Evolutionary conservation across 1,140 invertebrate genomes (phyloP).

Genomic region (Drosophila tristis): DNA sequence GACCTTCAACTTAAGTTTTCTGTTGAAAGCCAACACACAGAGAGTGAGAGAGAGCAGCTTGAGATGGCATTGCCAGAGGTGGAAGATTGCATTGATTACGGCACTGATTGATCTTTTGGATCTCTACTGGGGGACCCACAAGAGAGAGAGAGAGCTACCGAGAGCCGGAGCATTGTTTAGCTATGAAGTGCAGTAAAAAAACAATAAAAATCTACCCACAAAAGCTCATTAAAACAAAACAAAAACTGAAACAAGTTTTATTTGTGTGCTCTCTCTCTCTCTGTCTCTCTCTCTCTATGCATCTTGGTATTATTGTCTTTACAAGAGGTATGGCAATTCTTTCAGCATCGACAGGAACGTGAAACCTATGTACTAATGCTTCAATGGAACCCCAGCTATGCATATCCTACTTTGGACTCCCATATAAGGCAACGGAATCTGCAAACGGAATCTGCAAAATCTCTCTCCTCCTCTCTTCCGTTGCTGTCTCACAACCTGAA

Average conservation of each 20-base stretch:
- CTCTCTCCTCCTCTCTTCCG: conserved; percentile 26
- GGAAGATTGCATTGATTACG: conserved; percentile 19
- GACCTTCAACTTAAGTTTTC: conserved; percentile 66
- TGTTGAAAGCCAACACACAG: conserved; percentile 15
- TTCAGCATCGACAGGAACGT: no score
- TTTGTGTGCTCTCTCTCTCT: conserved; percentile 8
- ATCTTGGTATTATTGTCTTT: no score
- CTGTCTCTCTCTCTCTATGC: no score
- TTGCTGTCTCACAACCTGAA: conserved; percentile 21
- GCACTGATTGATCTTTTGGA: conserved; percentile 25
- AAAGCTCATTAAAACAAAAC: conserved; percentile 44
- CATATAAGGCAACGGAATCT: no score
- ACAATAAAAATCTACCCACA: conserved; percentile 18
- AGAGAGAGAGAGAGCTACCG: conserved; percentile 9
- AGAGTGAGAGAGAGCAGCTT: conserved; percentile 8
- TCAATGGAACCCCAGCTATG: no score
- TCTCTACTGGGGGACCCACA: no score
- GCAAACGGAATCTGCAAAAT: no score
- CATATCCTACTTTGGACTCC: no score
- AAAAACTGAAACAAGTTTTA: conserved; percentile 36
- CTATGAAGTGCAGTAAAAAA: conserved; percentile 7
- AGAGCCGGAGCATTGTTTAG: conserved; percentile 30
- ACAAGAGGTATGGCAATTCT: no score
- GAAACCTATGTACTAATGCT: no score
- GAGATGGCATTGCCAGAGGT: conserved; percentile 1